Conservation (phyloP, 1,140 invertebrate species). For the Eubasilissa regina region DNA sequence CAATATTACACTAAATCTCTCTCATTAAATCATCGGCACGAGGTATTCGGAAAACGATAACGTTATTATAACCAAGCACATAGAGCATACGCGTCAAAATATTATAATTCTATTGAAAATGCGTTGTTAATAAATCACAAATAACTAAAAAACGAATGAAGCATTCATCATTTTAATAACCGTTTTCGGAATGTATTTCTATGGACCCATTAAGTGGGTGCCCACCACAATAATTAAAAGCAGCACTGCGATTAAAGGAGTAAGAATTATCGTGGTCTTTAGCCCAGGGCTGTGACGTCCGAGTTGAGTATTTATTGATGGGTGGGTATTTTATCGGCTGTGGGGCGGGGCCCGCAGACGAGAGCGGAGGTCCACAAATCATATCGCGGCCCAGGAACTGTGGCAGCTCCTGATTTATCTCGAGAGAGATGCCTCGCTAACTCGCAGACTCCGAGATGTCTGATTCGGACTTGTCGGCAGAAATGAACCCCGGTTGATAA, state of each 20-base stretch:
- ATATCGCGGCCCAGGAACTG: conserved; percentile 42
- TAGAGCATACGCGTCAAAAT: no score
- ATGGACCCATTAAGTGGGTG: conserved; percentile 47
- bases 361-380: conserved; percentile 55
- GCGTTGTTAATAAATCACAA: conserved; percentile 28
- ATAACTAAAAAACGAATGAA: conserved; percentile 30
- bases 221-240: conserved; percentile 54
- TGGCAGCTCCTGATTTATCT: conserved; percentile 57
- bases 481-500: conserved; percentile 33
- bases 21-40: no score
- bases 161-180: conserved; percentile 35
- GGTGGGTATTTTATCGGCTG: conserved; percentile 57
- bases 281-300: conserved; percentile 49
- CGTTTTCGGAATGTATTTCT: background rate
- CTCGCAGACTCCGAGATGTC: conserved; percentile 41
- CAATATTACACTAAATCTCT: no score
- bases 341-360: conserved; percentile 35
- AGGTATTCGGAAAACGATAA: no score
- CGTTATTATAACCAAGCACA: no score
- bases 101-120: background rate
- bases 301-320: conserved; percentile 58
- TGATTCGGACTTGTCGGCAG: conserved; percentile 39
- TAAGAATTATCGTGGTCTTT: conserved; percentile 25
- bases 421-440: conserved; percentile 39
- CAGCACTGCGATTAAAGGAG: conserved; percentile 53